Evolutionary conservation across 2,113 vertebrate species (phyloP), one percentile per base, ranked within the genome.

Genomic region (Pagrus major): DNA sequence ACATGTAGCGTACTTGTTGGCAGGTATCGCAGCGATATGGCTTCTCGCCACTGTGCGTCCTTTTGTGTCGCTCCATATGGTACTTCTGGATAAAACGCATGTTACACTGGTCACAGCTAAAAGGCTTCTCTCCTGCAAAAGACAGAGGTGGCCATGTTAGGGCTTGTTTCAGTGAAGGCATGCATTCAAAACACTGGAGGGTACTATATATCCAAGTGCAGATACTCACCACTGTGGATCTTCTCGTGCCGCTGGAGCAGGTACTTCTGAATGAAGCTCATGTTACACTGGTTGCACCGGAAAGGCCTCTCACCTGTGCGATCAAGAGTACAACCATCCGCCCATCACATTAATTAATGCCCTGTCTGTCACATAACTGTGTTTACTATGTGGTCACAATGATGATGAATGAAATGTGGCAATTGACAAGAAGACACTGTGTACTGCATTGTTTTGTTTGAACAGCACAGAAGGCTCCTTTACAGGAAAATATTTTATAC

Each of bases 21-120:
- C 98, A 99, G 89, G 97, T 97, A 84, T 99, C 98, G 91, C 98
- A 99, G 91, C 97, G 97, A 91, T 99, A 99, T 95, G 98, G 98
- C 96, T 99, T 99, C 95, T 99, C 98, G 94, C 98, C 98, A 27
- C 98, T 99, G 93, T 99, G 98, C 14, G 98, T 99, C 93, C 98
- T 96, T 94, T 99, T 99, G 95, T 99, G 98, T 88, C 98, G 93
- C 90, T 99, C 98, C 98, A 99, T 99, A 76, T 99, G 98, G 93
- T 99, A 99, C 94, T 99, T 99, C 95, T 99, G 98, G 92, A 99
- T 99, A 92, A 99, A 99, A 84, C 98, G 97, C 98, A 99, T 99
- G 84, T 98, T 98, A 88, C 98, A 99, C 93, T 99, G 97, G 91
- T 99, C 98, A 59, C 98, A 99, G 58, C 97, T 97, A 72, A 99